Percentiles rank a stretch among this genome's conserved stretches.
phyloP scores from a whole-genome alignment of 2,113 vertebrate genomes.

The Nycticorax nycticorax region DNA sequence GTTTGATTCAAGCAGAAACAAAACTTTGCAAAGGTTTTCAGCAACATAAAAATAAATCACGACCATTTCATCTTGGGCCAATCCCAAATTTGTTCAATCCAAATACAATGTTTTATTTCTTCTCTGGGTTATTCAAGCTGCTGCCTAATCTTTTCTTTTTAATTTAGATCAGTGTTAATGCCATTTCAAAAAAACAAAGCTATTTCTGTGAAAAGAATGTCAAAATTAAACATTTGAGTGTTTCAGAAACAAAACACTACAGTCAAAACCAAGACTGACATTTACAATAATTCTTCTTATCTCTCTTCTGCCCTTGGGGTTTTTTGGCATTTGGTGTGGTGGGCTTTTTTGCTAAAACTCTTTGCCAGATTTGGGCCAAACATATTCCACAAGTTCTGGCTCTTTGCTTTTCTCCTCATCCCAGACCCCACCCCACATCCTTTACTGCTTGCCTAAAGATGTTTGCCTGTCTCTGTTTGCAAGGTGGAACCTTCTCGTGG shows the following conservation, averaged over 20 bases:
- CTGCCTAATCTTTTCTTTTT: conserved; percentile 1
- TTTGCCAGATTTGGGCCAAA: neutral
- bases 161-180: neutral
- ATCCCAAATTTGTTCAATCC: neutral
- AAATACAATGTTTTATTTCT: neutral
- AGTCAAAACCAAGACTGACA: neutral
- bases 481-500: neutral
- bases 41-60: neutral
- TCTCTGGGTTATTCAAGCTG: neutral
- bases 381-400: neutral
- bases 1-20: neutral
- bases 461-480: neutral
- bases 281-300: neutral
- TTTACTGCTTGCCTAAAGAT: neutral
- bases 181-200: conserved; percentile 9
- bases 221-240: neutral
- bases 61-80: neutral
- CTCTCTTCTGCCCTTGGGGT: neutral
- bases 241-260: neutral
- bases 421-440: neutral
- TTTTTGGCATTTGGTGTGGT: neutral
- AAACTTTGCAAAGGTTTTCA: neutral
- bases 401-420: neutral
- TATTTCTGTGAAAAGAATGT: neutral
- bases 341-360: neutral